A percentile compares a stretch with the other conserved stretches of the same genome.
Conservation (phyloP, 1,140 invertebrate genomes). For the Ectropis grisescens region DNA sequence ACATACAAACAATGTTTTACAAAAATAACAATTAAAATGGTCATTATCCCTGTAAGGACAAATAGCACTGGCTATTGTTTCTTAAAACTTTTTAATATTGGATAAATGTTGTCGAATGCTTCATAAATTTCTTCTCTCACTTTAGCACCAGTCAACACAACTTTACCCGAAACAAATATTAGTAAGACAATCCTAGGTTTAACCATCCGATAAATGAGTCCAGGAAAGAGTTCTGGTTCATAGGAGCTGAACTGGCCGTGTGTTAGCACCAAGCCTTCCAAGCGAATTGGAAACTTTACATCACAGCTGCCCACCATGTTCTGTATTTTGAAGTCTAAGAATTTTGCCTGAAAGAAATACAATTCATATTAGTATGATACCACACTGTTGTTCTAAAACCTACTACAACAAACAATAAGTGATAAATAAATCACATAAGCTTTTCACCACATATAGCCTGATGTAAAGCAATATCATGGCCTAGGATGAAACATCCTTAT, state of each 20-base stretch:
- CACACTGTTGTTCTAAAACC: too few species aligned
- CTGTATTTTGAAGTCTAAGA: constrained; percentile 99
- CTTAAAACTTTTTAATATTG: constrained; percentile 98
- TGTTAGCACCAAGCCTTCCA: constrained; percentile 96
- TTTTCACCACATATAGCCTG: too few species aligned
- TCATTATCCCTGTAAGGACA: too few species aligned
- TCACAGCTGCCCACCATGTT: constrained; percentile 99
- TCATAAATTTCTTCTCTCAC: constrained; percentile 98
- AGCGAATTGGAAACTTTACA: constrained; percentile 98
- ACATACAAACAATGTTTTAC: too few species aligned
- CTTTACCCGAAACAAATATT: constrained; percentile 99
- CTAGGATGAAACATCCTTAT: too few species aligned
- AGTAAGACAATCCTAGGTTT: constrained; percentile 98
- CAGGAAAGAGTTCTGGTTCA: constrained; percentile 96
- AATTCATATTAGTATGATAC: too few species aligned
- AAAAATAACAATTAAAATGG: too few species aligned
- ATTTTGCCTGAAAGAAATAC: constrained; percentile 87
- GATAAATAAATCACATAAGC: too few species aligned
- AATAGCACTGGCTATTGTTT: too few species aligned
- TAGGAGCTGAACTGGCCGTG: constrained; percentile 98
- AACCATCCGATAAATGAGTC: constrained; percentile 99
- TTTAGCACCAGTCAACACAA: constrained; percentile 98
- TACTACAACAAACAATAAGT: too few species aligned
- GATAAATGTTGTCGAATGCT: constrained; percentile 99
- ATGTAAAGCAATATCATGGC: too few species aligned